These are phyloP conservation scores for Phyllostomus discolor DNA, from an alignment of 2,113 vertebrate species.

Conservation along the genomic window DNA sequence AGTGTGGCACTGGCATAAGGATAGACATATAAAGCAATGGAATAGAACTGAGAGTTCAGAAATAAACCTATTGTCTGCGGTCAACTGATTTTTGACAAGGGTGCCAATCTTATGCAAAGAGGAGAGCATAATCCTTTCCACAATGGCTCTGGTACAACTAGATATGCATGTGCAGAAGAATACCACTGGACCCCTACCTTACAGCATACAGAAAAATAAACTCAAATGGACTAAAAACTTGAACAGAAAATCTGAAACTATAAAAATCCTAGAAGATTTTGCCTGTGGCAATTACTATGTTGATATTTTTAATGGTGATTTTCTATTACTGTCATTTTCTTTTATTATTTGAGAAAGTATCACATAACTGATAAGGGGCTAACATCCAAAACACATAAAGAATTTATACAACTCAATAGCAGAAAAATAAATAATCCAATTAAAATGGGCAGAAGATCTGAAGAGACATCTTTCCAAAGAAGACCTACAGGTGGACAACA, in stretches of 20 bases:
- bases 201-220: not conserved
- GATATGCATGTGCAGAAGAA: not conserved
- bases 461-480: not conserved
- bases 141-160: not conserved
- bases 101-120: no score
- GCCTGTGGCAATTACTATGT: not conserved
- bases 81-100: not conserved
- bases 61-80: not conserved
- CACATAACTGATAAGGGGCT: not conserved
- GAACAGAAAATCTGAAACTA: not conserved
- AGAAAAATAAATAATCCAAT: not conserved
- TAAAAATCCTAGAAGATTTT: not conserved
- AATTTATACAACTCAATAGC: not conserved
- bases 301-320: not conserved
- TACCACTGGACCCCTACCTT: not conserved
- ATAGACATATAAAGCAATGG: not conserved
- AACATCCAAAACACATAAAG: not conserved
- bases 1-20: not conserved
- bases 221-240: not conserved
- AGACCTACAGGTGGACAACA: not conserved
- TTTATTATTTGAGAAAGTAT: not conserved
- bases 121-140: not conserved
- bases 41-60: not conserved
- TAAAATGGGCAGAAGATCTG: not conserved
- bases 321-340: not conserved